Evolutionary conservation across 2,888 invertebrate genomes (phyloP).

Genomic region (Cephus spinipes): DNA sequence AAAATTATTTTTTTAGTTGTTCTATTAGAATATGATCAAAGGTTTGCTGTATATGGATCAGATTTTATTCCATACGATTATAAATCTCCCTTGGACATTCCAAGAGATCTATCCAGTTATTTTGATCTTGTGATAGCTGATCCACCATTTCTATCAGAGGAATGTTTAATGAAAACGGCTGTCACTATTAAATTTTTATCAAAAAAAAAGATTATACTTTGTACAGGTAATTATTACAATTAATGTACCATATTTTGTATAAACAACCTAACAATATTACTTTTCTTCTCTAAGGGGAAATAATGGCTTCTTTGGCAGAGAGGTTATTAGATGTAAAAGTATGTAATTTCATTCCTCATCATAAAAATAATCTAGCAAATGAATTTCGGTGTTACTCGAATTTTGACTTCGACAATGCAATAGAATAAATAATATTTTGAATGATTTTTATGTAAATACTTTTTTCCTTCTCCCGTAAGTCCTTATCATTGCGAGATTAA

Average conservation of each 20-base stretch:
- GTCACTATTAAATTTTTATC: constrained; percentile 80
- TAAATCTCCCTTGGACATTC: constrained; percentile 79
- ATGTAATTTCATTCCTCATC: constrained; percentile 82
- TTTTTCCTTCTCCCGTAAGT: neutral
- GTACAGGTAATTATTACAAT: constrained; percentile 77
- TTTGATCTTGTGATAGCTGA: constrained; percentile 92
- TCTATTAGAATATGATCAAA: constrained; percentile 86
- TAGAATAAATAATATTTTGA: constrained; percentile 34
- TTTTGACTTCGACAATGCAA: constrained; percentile 76
- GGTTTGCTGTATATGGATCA: constrained; percentile 82
- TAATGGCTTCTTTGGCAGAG: constrained; percentile 80
- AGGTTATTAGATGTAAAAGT: constrained; percentile 74
- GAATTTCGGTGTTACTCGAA: constrained; percentile 93
- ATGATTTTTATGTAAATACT: neutral
- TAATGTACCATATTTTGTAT: neutral
- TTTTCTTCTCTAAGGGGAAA: constrained; percentile 70
- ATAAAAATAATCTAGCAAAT: constrained; percentile 91
- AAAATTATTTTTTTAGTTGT: constrained; percentile 69
- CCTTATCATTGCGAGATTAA: neutral
- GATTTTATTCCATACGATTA: constrained; percentile 92
- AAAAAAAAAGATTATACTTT: constrained; percentile 83
- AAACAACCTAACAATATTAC: neutral
- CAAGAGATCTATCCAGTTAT: constrained; percentile 70
- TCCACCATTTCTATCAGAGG: constrained; percentile 94
- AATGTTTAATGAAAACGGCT: constrained; percentile 88